Base-by-base conservation (phyloP, 1,140 invertebrate genomes). In the Augochlora pura region DNA sequence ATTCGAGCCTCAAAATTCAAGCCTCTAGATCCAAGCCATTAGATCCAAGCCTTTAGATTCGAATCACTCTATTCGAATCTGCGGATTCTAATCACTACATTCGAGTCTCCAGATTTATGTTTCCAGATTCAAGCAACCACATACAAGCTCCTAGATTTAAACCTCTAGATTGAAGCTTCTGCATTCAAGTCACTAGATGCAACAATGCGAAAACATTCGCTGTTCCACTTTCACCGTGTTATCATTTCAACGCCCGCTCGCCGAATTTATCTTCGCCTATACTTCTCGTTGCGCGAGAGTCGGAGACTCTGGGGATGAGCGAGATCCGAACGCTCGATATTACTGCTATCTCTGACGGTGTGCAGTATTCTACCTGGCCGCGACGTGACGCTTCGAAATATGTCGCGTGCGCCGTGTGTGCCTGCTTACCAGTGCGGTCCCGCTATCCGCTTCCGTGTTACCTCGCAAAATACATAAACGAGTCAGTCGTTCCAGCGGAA, bases 271-370 rank as follows among this genome's bases (percentile, higher is more conserved):
- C 74, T 77, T 62, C 38, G 16, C 10, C 54, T 18, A 49, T 77
- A 62, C 60, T 77, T 70, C 66, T 70, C 38, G 74, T 23, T 18
- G 18, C 57, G 23, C 21, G 3, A 5, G 23, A 54, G 32, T 25
- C 18, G 38, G 38, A 67, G 65, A 60, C 74, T 77, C 66, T 49
- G n/a, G 25, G 75, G 75, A 70, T 70, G 75, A 77, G 39, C 62
- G 52, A 70, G 66, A 77, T 70, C 52, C 66, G 75, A 77, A 70
- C 66, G 66, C 49, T 77, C 75, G 67, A 77, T 70, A 70, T 77
- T 70, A 63, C n/a, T 8, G 14, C 42, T 77, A 62, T 70, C 73
- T 49, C 54, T 68, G 25, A 76, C 74, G 49, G 9, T 3, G 52
- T 23, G 21, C 4, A 39, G 66, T 18, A 69, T 77, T 63, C 49